These are phyloP conservation scores for Lepidostoma basale DNA, from an alignment of 1,140 invertebrate genomes.

Conservation along the genomic window DNA sequence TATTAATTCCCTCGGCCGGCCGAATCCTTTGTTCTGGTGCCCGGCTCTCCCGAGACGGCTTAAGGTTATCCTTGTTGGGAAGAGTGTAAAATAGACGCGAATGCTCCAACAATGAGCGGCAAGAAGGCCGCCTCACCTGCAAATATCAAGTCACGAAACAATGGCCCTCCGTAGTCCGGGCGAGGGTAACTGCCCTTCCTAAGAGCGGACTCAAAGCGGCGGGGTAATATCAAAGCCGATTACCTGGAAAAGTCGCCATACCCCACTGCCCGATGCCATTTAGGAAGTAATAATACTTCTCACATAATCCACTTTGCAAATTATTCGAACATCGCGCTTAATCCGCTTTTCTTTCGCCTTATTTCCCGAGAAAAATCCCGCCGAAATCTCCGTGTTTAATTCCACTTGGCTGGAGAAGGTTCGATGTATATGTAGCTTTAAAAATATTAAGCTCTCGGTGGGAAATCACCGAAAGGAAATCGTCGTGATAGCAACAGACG, in stretches of 20 bases:
- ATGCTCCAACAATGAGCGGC: constrained; percentile 14
- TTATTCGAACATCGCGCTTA: not conserved
- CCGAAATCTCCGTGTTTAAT: constrained; percentile 4
- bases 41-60: constrained; percentile 4
- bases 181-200: not conserved
- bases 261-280: not conserved
- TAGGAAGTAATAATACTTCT: not conserved
- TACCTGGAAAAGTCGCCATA: not conserved
- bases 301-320: constrained; percentile 5
- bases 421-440: constrained; percentile 20
- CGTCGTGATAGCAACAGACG: constrained; percentile 17
- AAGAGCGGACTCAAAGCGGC: not conserved
- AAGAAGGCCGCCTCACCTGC: not conserved
- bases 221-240: constrained; percentile 25
- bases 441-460: constrained; percentile 6
- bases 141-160: constrained; percentile 2
- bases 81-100: not conserved
- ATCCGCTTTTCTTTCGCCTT: not conserved
- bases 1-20: constrained; percentile 6
- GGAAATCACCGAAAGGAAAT: constrained; percentile 2
- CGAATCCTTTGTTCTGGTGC: not conserved
- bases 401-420: constrained; percentile 2
- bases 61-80: constrained; percentile 6
- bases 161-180: not conserved
- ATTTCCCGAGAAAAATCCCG: not conserved